Percentiles rank a stretch among this genome's conserved stretches.
Evolutionary conservation across 1,140 invertebrate genomes (phyloP).

Genomic region (Drosophila nikananu): DNA sequence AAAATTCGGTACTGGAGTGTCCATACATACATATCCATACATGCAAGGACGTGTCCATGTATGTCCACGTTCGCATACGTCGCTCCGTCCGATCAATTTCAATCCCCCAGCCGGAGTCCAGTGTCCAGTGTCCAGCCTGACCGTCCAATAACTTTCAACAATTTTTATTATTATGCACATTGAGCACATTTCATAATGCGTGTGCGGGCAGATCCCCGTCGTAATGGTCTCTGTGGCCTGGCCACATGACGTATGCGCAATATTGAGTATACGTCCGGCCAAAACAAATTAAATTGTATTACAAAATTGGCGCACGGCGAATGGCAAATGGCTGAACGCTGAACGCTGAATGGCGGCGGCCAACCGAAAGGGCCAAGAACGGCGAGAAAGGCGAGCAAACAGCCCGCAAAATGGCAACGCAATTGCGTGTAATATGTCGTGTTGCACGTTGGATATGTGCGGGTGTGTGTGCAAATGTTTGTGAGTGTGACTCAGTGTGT

Average conservation of each 20-base stretch:
- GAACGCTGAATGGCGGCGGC: neutral
- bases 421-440: constrained; percentile 53
- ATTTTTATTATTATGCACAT: constrained; percentile 76
- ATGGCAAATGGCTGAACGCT: constrained; percentile 20
- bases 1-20: constrained; percentile 50
- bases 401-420: constrained; percentile 45
- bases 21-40: neutral
- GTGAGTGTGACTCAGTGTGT: constrained; percentile 10
- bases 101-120: constrained; percentile 10
- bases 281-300: constrained; percentile 73
- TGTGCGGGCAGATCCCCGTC: constrained; percentile 15
- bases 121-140: constrained; percentile 3
- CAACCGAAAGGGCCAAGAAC: neutral
- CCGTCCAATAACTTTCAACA: constrained; percentile 57
- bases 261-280: constrained; percentile 60
- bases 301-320: constrained; percentile 46
- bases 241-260: constrained; percentile 69
- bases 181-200: constrained; percentile 65
- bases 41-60: constrained; percentile 1
- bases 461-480: constrained; percentile 20
- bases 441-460: no score
- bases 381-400: constrained; percentile 6
- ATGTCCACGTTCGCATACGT: neutral
- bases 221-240: constrained; percentile 13
- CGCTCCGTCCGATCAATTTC: constrained; percentile 44